phyloP scores from a whole-genome alignment of 2,888 invertebrate species.

The Apodemia mormo region DNA sequence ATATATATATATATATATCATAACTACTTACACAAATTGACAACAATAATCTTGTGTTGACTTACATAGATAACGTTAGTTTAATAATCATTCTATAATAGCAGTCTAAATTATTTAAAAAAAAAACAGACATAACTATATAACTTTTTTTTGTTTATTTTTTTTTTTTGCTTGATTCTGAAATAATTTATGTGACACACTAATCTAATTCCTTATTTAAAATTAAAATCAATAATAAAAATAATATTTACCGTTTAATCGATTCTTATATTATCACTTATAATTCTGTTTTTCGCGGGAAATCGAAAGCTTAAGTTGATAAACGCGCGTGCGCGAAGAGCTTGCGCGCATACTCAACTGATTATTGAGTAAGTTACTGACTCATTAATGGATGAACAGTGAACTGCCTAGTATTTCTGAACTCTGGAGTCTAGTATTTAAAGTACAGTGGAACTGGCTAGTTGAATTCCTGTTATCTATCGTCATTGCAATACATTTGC shows the following conservation, averaged over 20 bases:
- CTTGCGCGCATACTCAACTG: constrained; percentile 64
- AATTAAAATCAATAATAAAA: constrained; percentile 10
- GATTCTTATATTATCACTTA: constrained; percentile 2
- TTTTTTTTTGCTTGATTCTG: no score
- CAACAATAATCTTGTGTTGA: no score
- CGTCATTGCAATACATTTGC: no score
- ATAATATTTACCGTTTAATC: constrained; percentile 17
- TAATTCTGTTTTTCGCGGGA: constrained; percentile 38
- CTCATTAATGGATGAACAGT: constrained; percentile 14
- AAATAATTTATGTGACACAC: no score
- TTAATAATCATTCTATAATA: no score
- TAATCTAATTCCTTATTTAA: not conserved
- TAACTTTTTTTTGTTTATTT: no score
- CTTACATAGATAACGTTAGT: no score
- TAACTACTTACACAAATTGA: no score
- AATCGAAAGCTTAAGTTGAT: constrained; percentile 35
- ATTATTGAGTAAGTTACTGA: constrained; percentile 7
- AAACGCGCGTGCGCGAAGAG: constrained; percentile 64
- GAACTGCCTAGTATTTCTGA: not conserved
- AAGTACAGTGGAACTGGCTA: not conserved
- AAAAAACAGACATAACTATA: not conserved
- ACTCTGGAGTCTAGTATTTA: not conserved
- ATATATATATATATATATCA: no score
- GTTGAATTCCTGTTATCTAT: no score
- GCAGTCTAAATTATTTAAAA: no score